Evolutionary conservation across 23 tunicate genomes (phyloP).

Genomic region (Clavelina lepadiformis): DNA sequence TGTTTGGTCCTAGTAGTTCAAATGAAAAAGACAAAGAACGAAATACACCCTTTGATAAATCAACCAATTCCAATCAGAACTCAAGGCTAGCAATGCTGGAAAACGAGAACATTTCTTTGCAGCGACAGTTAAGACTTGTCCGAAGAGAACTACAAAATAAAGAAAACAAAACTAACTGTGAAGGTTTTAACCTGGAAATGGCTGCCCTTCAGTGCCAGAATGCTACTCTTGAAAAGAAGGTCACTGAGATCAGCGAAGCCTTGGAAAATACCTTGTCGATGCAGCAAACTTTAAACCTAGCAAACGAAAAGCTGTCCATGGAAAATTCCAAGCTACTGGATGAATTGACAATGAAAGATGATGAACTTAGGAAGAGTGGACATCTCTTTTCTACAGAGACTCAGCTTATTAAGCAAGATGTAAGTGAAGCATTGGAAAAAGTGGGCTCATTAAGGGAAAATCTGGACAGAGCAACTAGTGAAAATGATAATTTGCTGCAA

Average conservation of each 20-base stretch:
- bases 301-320: conserved; percentile 7
- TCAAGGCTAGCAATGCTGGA: conserved; percentile 1
- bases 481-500: conserved; percentile 18
- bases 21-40: too few relatives aligned
- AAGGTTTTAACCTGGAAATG: conserved; percentile 25
- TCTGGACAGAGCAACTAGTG: conserved; percentile 30
- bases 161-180: conserved; percentile 2
- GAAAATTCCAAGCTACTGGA: conserved; percentile 34
- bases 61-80: too few relatives aligned
- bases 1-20: too few relatives aligned
- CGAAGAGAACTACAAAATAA: conserved; percentile 15
- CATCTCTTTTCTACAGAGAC: conserved; percentile 61
- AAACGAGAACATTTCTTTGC: conserved; percentile 19
- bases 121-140: conserved; percentile 32
- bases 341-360: conserved; percentile 34
- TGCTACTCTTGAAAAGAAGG: conserved; percentile 37
- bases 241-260: conserved; percentile 30
- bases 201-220: conserved; percentile 71
- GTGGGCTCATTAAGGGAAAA: conserved; percentile 37
- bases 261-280: conserved; percentile 25
- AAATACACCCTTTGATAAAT: too few relatives aligned
- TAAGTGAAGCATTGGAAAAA: conserved; percentile 53
- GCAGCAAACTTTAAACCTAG: conserved; percentile 8
- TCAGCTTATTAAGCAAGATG: conserved; percentile 44
- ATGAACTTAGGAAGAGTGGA: conserved; percentile 53